Conservation (phyloP, 1,140 invertebrate species). For the Neuroterus valhalla region DNA sequence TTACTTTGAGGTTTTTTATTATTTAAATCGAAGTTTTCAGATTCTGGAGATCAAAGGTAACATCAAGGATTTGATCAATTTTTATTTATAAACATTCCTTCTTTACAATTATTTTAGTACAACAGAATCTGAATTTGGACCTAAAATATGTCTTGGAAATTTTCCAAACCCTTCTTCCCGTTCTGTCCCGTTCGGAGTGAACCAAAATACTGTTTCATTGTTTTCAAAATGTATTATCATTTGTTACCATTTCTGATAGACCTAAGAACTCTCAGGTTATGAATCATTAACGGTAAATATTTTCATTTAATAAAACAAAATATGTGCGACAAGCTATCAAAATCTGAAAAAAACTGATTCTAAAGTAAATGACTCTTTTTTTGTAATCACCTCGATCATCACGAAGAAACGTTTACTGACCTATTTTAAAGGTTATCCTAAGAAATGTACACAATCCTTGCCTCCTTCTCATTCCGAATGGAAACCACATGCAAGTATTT, state of each 20-base stretch:
- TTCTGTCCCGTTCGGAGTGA: no score
- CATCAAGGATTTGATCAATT: neutral
- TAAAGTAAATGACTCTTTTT: neutral
- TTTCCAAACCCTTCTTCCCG: no score
- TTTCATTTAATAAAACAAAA: no score
- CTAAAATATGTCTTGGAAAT: no score
- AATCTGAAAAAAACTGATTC: neutral
- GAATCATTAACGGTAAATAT: no score
- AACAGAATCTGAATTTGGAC: no score
- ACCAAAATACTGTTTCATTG: no score
- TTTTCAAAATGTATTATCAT: no score
- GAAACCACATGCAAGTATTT: conserved; percentile 66
- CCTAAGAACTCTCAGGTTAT: no score
- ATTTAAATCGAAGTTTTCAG: neutral
- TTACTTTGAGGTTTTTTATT: neutral
- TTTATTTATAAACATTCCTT: neutral
- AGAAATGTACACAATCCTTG: neutral
- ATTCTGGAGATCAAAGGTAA: neutral
- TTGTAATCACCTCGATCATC: conserved; percentile 41
- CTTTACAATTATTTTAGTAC: no score
- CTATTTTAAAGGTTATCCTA: conserved; percentile 43
- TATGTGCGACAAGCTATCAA: no score
- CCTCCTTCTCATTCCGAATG: conserved; percentile 38
- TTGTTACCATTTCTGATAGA: no score
- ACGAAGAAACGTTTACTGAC: conserved; percentile 37